Evolutionary conservation across 2,113 vertebrate genomes (phyloP), one percentile per base, ranked within the genome.

Genomic region (Bambusicola thoracicus): DNA sequence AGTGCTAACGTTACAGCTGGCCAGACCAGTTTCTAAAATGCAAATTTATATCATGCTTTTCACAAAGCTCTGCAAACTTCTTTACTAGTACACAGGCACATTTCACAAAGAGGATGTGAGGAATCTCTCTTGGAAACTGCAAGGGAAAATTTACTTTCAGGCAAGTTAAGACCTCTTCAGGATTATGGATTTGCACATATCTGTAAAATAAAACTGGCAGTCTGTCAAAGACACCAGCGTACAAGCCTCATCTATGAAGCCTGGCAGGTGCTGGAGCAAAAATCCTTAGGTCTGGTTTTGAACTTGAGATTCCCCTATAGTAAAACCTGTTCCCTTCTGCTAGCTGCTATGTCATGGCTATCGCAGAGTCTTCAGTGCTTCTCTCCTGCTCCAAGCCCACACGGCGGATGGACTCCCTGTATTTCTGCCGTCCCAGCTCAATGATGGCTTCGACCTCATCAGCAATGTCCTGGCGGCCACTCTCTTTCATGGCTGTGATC

Each of bases 371-470:
- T 87, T 97, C 95, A 4, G 95, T 58, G 84, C 95, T 96, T 93
- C 95, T 96, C 43, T 94, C 93, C 3, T 83, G 96, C 81, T 98
- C 98, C 94, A 99, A 96, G 36, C 99, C 98, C 12, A 98, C 97
- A 34, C 98, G 97, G 72, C 91, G 98, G 91, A 99, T 97, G 56
- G 98, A 98, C 40, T 98, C 98, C 0, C 88, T 97, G 95, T 99
- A 99, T 90, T 99, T 99, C 91, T 95, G 97, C 76, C 84, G 98
- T 69, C 99, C 99, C 59, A 99, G 97, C 63, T 96, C 97, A 81
- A 99, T 94, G n/a, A 99, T 97, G 70, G 98, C 96, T 68, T 97
- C 96, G 0, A 99, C 97, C 95, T 99, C 99, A 4, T 99, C 99
- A 0, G 99, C 99, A 3, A 99, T 96, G 89, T 99, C 99, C 94